These are phyloP conservation scores for Anticlea derivata DNA, from an alignment of 2,888 invertebrate genomes.

Conservation along the genomic window DNA sequence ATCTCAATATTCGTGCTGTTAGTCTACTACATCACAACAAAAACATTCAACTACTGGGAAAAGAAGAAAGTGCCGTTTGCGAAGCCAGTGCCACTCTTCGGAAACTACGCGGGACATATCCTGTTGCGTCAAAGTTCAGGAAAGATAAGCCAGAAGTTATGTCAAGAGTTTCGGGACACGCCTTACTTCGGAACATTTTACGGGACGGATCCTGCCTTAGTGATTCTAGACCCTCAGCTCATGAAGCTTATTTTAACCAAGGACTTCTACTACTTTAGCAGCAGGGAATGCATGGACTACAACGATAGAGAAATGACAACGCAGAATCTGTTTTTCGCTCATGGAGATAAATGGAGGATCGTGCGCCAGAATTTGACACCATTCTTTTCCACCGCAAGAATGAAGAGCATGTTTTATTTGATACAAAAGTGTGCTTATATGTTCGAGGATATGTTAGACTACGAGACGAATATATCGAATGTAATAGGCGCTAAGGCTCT, in stretches of 20 bases:
- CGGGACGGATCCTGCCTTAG: conserved; percentile 39
- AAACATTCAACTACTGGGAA: conserved; percentile 34
- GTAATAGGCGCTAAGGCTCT: conserved; percentile 34
- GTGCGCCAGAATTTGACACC: conserved; percentile 45
- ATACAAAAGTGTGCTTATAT: conserved; percentile 39
- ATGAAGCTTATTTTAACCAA: conserved; percentile 45
- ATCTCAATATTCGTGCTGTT: conserved; percentile 4
- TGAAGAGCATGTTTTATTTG: conserved; percentile 49
- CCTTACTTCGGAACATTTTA: conserved; percentile 35
- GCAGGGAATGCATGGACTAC: conserved; percentile 40
- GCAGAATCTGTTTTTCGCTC: conserved; percentile 42
- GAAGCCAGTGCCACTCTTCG: conserved; percentile 39
- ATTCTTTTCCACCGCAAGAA: conserved; percentile 43
- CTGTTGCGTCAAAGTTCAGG: conserved; percentile 21
- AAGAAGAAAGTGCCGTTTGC: conserved; percentile 34
- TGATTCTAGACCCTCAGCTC: conserved; percentile 42
- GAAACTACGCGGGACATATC: conserved; percentile 37
- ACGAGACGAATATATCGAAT: conserved; percentile 26
- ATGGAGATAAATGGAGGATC: conserved; percentile 45
- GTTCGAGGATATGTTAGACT: conserved; percentile 39
- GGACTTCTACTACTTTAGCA: conserved; percentile 46
- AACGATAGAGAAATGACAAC: conserved; percentile 37
- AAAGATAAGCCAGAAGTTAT: conserved; percentile 25
- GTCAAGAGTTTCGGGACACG: conserved; percentile 26
- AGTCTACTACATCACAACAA: conserved; percentile 27